Base-by-base conservation (phyloP, 2,113 vertebrate species). In the Ictalurus furcatus region DNA sequence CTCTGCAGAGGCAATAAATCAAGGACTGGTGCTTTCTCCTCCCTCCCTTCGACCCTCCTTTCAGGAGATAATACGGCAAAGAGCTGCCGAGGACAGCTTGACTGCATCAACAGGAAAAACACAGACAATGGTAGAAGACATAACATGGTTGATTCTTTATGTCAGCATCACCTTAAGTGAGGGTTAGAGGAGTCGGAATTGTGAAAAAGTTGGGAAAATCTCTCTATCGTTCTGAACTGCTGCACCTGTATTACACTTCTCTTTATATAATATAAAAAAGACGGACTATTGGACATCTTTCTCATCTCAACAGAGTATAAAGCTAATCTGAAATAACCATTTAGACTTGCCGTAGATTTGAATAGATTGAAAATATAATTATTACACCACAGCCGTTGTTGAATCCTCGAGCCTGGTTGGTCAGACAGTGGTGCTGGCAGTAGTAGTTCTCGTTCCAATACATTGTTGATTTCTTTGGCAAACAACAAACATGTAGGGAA, bases 1-100 rank as follows among this genome's bases (percentile, higher is more conserved):
- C 85, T 90, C 91, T 92, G 90, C 91, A 92, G 91, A 89, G 90
- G 91, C 87, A 90, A 91, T 92, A 92, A 92, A 92, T 92, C 90
- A 91, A 88, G 89, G 28, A 69, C 85, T 79, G 48, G 73, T 58
- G 79, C 79, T 89, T 88, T 88, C 85, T 83, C n/a, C 48, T 73
- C 79, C 23, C 90, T 84, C 74, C 44, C 82, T 84, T 81, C 37
- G 59, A 59, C 87, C 87, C 73, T 88, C 34, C 76, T 89, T 79
- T 82, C 82, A 86, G 65, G 48, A 91, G 88, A 92, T 90, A 93
- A 88, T 83, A 86, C 88, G 9, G 74, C 85, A 54, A 85, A 65
- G n/a, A 61, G 59, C 89, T 88, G 54, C 79, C 61, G 88, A 85
- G 25, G 89, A 92, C 89, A 90, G 87, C 76, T 85, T 44, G 56